A percentile compares a stretch with the other conserved stretches of the same genome.
Evolutionary conservation across 2,888 invertebrate species (phyloP).

Genomic region (Marasmarcha lunaedactyla): DNA sequence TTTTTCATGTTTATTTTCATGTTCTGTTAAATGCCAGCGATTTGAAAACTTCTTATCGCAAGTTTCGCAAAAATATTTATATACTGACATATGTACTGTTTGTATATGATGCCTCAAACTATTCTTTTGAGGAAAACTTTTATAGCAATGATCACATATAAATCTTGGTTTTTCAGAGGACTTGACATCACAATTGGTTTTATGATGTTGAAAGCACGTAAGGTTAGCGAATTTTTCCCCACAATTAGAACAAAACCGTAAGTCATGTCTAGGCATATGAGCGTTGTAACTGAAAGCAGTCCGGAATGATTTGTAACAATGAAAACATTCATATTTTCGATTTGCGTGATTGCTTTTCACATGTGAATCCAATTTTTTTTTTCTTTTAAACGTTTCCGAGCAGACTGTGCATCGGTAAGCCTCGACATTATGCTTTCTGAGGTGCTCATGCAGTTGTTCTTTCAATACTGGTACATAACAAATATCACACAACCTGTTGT

Average conservation of each 20-base stretch:
- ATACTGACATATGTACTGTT: constrained; percentile 19
- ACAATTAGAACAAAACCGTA: constrained; percentile 23
- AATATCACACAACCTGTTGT: not conserved
- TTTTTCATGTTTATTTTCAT: constrained; percentile 27
- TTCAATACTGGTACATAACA: not conserved
- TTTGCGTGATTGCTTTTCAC: constrained; percentile 12
- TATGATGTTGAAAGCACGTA: constrained; percentile 26
- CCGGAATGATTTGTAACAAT: constrained; percentile 25
- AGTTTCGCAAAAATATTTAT: constrained; percentile 25
- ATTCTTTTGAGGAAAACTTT: constrained; percentile 21
- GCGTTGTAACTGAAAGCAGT: constrained; percentile 15
- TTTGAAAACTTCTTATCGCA: constrained; percentile 32
- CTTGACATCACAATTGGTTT: no score
- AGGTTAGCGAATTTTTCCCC: constrained; percentile 23
- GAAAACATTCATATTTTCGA: constrained; percentile 20
- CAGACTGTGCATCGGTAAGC: not conserved
- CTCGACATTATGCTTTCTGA: not conserved
- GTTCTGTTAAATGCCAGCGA: constrained; percentile 26
- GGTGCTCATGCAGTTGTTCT: not conserved
- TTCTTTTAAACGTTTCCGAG: not conserved
- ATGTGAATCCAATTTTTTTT: constrained; percentile 17
- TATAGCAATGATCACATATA: constrained; percentile 33
- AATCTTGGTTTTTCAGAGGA: no score
- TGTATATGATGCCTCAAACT: constrained; percentile 25
- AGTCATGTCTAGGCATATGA: constrained; percentile 25